Conservation (phyloP, 2,888 invertebrate genomes). For the Stratiomys singularior region DNA sequence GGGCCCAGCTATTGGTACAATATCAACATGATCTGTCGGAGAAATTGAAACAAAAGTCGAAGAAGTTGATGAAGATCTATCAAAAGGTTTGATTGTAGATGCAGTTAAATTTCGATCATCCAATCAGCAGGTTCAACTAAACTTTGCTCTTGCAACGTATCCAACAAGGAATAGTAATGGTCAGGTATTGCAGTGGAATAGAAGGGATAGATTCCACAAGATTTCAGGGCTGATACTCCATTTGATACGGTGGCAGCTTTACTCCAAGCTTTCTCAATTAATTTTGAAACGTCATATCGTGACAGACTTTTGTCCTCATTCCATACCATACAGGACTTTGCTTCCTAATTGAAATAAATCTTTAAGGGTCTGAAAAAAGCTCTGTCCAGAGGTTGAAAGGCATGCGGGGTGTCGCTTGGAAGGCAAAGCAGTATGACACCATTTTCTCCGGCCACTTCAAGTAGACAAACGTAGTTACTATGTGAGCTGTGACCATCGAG, state of each 20-base stretch:
- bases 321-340: conserved; percentile 6
- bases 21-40: too few relatives aligned
- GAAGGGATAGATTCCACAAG: neutral
- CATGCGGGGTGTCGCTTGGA: neutral
- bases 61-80: too few relatives aligned
- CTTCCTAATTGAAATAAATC: neutral
- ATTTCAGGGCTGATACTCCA: conserved; percentile 9
- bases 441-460: conserved; percentile 8
- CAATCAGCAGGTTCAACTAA: neutral
- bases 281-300: conserved; percentile 1
- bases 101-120: too few relatives aligned
- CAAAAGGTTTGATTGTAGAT: too few relatives aligned
- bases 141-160: neutral
- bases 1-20: too few relatives aligned
- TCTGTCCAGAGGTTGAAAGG: neutral
- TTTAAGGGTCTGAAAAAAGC: neutral
- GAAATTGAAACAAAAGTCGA: too few relatives aligned
- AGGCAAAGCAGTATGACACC: conserved; percentile 8
- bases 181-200: neutral
- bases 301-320: conserved; percentile 1
- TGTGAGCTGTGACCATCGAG: conserved; percentile 13
- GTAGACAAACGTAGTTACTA: neutral
- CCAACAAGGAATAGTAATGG: neutral
- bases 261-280: conserved; percentile 9
- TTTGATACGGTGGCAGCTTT: neutral